phyloP scores from a whole-genome alignment of 2,113 vertebrate species.

The Pica pica region DNA sequence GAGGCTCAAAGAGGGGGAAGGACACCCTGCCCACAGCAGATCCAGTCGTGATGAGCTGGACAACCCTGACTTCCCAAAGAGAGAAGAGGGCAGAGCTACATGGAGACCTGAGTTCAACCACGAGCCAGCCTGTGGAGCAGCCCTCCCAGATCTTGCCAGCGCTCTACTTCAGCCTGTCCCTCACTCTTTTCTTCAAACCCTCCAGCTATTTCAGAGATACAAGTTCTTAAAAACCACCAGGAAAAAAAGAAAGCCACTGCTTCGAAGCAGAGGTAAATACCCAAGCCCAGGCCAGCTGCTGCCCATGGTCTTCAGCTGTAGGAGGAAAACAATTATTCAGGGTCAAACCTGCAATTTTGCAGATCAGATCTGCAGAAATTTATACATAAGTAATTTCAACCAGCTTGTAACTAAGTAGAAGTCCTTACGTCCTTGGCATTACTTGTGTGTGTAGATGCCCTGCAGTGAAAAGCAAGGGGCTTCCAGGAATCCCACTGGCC shows the following conservation, averaged over 20 bases:
- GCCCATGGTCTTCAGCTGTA: not conserved
- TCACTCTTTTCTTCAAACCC: not conserved
- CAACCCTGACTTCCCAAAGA: not conserved
- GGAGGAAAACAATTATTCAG: not conserved
- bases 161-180: not conserved
- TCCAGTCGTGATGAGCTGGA: rapidly evolving
- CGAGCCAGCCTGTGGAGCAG: rapidly evolving
- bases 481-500: not conserved
- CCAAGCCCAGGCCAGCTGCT: not conserved
- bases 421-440: not conserved
- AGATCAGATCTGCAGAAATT: not conserved
- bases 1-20: not conserved
- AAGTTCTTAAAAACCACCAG: not conserved
- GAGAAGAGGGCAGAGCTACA: rapidly evolving
- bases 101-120: rapidly evolving
- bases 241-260: not conserved
- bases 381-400: not conserved
- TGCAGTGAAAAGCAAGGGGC: not conserved
- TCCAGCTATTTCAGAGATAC: not conserved
- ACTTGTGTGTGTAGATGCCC: not conserved
- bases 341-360: not conserved
- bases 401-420: not conserved
- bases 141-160: not conserved
- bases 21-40: not conserved
- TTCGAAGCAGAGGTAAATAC: not conserved